Evolutionary conservation across 2,888 invertebrate species (phyloP), one percentile per base, ranked within the genome.

Genomic region (Dynastes grantii): DNA sequence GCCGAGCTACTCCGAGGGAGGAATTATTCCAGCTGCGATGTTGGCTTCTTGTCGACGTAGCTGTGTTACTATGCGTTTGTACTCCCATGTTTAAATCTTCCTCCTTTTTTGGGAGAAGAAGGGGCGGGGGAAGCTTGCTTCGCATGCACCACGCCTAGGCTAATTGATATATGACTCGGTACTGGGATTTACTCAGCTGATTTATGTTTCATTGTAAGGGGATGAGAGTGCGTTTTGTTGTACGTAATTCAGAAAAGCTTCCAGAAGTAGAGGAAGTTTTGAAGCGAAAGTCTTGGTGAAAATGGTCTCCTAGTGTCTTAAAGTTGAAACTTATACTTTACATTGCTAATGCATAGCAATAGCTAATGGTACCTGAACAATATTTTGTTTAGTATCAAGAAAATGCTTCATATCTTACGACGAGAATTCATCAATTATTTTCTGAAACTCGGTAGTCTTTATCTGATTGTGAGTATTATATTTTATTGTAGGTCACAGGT

Each of bases 161-260:
- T 65, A 65, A 65, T 65, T 65, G 65, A 65, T 65, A 65, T 65
- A 65, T 40, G 65, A 40, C 37, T 37, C 65, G n/a, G 32, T 65
- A 32, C 65, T 16, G 65, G 65, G 40, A 37, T 65, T 65, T 65
- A 37, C 16, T 3, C 13, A 40, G 65, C 13, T 29, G 63, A 65
- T 65, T 65, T 65, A 65, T 65, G 65, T 65, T 65, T 65, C 32
- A 40, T 40, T 16, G n/a, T 65, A 40, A 65, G 37, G 37, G 65
- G 53, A 53, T 1, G 53, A 53, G 53, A 5, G 53, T 53, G 16
- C n/a, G 29, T 29, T 63, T 32, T 29, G 29, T 63, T 29, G 63
- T 45, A 63, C 32, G 29, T 63, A 63, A 63, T 29, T 63, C n/a
- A 4, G 63, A 13, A 32, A 63, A 8, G 45, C 9, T 11, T 11